Evolutionary conservation across 1,140 invertebrate species (phyloP).

Genomic region (Ridgeia piscesae): DNA sequence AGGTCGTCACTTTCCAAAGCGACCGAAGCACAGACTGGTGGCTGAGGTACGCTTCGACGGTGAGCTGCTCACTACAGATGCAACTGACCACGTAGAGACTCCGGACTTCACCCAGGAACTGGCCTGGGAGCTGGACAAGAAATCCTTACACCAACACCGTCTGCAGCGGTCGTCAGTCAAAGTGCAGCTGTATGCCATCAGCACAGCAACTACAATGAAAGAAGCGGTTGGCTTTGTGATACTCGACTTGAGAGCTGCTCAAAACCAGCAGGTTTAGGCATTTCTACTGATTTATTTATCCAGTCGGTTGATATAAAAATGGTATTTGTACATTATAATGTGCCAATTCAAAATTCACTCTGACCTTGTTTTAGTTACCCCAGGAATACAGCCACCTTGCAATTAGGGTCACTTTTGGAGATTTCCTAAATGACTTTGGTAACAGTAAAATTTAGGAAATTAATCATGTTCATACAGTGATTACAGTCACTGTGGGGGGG

Average conservation of each 20-base stretch:
- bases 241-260: conserved; percentile 58
- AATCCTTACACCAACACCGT: conserved; percentile 58
- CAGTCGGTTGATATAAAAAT: too few relatives aligned
- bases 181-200: conserved; percentile 57
- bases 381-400: too few relatives aligned
- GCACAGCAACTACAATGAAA: conserved; percentile 47
- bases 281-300: neutral
- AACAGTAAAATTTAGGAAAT: too few relatives aligned
- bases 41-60: conserved; percentile 61
- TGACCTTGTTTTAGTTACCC: too few relatives aligned
- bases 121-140: conserved; percentile 62
- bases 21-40: conserved; percentile 51
- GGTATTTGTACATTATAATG: too few relatives aligned
- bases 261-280: conserved; percentile 44
- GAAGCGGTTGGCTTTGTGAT: conserved; percentile 61
- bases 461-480: too few relatives aligned
- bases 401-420: too few relatives aligned
- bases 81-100: conserved; percentile 53
- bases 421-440: too few relatives aligned
- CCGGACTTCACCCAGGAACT: conserved; percentile 61
- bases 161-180: conserved; percentile 60
- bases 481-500: too few relatives aligned
- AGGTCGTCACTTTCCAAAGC: conserved; percentile 58
- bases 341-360: too few relatives aligned
- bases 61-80: conserved; percentile 59